Evolutionary conservation across 2,113 vertebrate genomes (phyloP).

Genomic region (Myiopsitta monachus): DNA sequence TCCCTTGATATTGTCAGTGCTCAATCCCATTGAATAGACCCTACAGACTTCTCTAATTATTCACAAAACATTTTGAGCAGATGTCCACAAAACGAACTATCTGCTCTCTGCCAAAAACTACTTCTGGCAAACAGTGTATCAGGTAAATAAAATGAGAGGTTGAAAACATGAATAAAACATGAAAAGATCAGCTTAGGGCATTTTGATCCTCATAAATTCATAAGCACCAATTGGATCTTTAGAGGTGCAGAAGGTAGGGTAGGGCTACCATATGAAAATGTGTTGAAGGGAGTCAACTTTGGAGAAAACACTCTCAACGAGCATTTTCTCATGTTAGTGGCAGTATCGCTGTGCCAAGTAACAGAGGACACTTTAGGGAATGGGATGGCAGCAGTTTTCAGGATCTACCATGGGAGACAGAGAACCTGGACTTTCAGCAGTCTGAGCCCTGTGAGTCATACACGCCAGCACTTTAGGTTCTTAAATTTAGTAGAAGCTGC

Average conservation of each 20-base stretch:
- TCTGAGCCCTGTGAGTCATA: not conserved
- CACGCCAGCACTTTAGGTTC: not conserved
- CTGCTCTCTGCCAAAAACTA: slow-evolving; percentile 54
- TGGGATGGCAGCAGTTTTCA: not conserved
- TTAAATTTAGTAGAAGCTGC: not conserved
- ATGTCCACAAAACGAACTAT: slow-evolving; percentile 62
- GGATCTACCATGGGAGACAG: fast-evolving
- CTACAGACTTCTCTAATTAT: slow-evolving; percentile 48
- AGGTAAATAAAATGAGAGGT: slow-evolving; percentile 56
- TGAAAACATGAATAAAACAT: slow-evolving; percentile 61
- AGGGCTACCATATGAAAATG: not conserved
- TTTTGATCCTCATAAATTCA: slow-evolving; percentile 15
- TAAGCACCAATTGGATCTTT: not conserved
- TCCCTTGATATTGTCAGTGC: not conserved
- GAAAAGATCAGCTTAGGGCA: not conserved
- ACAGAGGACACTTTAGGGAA: not conserved
- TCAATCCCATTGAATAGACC: slow-evolving; percentile 3
- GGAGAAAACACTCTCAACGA: not conserved
- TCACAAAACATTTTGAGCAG: slow-evolving; percentile 51
- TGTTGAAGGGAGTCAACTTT: not conserved
- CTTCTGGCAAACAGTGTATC: slow-evolving; percentile 7
- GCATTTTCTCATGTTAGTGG: not conserved
- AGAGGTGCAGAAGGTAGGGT: not conserved
- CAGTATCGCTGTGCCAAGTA: not conserved
- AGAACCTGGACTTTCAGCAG: not conserved